These are phyloP conservation scores for Melanerpes formicivorus DNA, from an alignment of 2,113 vertebrate species.

Conservation along the genomic window DNA sequence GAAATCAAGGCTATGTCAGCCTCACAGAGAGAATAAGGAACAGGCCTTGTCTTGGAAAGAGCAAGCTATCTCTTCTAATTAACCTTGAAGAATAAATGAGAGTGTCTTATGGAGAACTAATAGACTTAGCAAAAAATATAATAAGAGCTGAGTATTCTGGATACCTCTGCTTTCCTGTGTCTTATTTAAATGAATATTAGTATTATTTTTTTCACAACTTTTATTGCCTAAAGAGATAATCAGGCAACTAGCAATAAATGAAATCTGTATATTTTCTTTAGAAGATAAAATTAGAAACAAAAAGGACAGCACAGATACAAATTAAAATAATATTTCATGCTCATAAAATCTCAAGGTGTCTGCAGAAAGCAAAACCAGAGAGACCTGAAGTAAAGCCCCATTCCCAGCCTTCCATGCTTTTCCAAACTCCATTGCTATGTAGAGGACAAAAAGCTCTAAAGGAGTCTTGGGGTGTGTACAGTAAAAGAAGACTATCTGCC, in stretches of 20 bases:
- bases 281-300: slow-evolving; percentile 32
- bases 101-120: background rate
- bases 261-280: slow-evolving; percentile 15
- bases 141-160: background rate
- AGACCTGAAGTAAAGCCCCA: background rate
- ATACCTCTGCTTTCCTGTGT: background rate
- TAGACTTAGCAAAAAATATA: background rate
- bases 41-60: background rate
- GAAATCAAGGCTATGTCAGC: background rate
- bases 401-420: background rate
- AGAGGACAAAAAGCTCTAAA: background rate
- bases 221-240: background rate
- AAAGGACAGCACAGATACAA: background rate
- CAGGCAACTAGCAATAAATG: background rate
- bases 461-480: background rate
- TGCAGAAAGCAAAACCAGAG: background rate
- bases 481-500: background rate
- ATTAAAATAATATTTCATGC: slow-evolving; percentile 25
- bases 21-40: background rate
- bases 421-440: background rate
- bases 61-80: background rate
- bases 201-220: background rate
- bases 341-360: background rate
- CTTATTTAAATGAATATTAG: slow-evolving; percentile 17
- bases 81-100: background rate